Evolutionary conservation across 2,797 vertebrate genomes (phyloP), one percentile per base, ranked within the genome.

Genomic region (Nothura maculosa): DNA sequence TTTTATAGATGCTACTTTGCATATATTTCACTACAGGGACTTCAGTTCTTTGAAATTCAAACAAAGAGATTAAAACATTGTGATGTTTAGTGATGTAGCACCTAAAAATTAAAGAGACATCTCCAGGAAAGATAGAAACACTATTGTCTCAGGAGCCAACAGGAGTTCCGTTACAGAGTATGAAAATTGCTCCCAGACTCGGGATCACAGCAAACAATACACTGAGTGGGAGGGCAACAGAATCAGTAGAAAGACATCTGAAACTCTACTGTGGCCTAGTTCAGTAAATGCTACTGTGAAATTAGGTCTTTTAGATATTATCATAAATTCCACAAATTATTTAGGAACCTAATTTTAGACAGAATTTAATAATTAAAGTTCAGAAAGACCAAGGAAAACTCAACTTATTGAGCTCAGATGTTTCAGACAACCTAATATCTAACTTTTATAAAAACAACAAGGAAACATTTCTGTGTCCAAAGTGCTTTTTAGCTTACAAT

Each of bases 21-120:
- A 10, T 61, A 3, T 52, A 47, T 74, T 80, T 80, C 2, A 24
- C 4, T 30, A 4, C 16, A 2, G 10, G 8, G 21, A 75, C 7
- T 60, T 85, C 45, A 77, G 89, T 62, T 83, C 34, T 10, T 38
- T 74, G 34, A 90, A 80, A 87, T 43, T 5, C 10, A 87, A 84
- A 67, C 3, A 38, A 63, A 68, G 9, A 55, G 6, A 60, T 70
- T 77, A 85, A 55, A 87, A 66, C 3, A 45, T 42, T 80, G 32
- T 12, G 32, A 25, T 60, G 3, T 3, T 43, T 52, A 52, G 20
- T 70, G 38, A 69, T 34, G 3, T 48, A 64, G 19, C 66, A 12
- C 17, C 12, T 42, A 24, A 45, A 87, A 81, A 20, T 10, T 18
- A 63, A 32, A 75, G 6, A 61, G 27, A 6, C 12, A 28, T 6